Base-by-base conservation (phyloP, 2,113 vertebrate genomes). In the Ammodytes marinus region DNA sequence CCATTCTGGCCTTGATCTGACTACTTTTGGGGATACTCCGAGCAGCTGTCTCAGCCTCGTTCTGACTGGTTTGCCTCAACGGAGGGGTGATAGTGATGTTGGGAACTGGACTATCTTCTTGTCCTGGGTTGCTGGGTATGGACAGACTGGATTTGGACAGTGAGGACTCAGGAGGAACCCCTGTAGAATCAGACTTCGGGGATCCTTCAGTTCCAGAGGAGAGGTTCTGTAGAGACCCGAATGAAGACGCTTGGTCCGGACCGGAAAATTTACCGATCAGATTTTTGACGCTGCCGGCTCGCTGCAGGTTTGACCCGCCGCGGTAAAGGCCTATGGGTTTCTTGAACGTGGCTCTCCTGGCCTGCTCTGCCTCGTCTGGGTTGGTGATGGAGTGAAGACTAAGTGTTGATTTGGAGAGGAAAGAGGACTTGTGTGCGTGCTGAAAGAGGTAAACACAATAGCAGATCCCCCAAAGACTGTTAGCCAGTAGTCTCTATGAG, bases 251-350 rank as follows among this genome's bases (percentile, higher is more conserved):
- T 1, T n/a, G 11, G 45, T 88, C 88, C 1, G 57, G 43, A 66
- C 79, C 77, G 0, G 94, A 94, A 82, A 95, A 95, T 84, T 74
- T 93, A 74, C 40, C 68, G 75, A 96, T 94, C 72, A 96, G 91
- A 64, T 93, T 71, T 87, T 95, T 95, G 43, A 95, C 77, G 15
- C 93, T 94, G 57, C 86, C 53, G 0, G 88, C 74, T 52, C 90
- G 83, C 1, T 53, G 83, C 55, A 95, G 84, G 67, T 67, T 86
- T 7, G 85, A 74, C 6, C 57, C 46, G 11, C 46, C 46, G 11
- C 46, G 17, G 17, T 59, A 27, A 68, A 61, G 42, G 6, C 58
- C 67, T 13, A 71, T 12, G 10, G 72, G 14, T 55, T 74, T 88
- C 68, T 50, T 85, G 13, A 70, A 55, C 74, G 17, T 68, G 86